These are phyloP conservation scores for Buphagus erythrorhynchus DNA, from an alignment of 2,797 vertebrate genomes.

Conservation along the genomic window DNA sequence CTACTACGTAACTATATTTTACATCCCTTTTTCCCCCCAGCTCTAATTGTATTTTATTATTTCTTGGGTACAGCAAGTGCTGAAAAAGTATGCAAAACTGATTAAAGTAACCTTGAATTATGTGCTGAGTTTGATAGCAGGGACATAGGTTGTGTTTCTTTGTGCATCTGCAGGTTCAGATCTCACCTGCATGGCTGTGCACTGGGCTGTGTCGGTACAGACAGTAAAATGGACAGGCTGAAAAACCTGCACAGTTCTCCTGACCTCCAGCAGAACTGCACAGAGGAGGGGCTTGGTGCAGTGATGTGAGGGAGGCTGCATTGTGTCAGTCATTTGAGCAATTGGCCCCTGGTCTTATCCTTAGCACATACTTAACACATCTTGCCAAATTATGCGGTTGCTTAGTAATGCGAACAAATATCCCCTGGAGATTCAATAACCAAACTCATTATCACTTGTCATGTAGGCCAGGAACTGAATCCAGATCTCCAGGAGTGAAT, in stretches of 20 bases:
- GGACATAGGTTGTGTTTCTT: neutral
- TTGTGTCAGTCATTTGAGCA: constrained; percentile 60
- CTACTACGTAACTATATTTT: neutral
- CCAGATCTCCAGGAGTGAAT: constrained; percentile 64
- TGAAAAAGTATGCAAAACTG: neutral
- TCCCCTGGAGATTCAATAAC: constrained; percentile 69
- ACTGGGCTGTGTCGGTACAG: neutral
- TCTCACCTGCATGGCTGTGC: accelerated
- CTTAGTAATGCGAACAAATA: constrained; percentile 73
- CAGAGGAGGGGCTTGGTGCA: neutral
- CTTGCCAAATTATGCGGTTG: constrained; percentile 63
- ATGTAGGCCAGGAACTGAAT: constrained; percentile 62
- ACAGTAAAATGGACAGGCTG: neutral
- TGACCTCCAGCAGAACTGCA: neutral
- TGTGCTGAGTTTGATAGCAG: neutral
- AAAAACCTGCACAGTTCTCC: neutral
- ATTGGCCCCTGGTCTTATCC: constrained; percentile 60
- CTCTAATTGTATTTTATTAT: neutral
- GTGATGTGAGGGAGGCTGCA: neutral
- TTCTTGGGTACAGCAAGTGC: neutral
- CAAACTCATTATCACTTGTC: constrained; percentile 71
- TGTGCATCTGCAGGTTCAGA: neutral
- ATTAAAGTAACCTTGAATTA: neutral
- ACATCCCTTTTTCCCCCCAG: accelerated
- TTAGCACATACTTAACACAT: constrained; percentile 54